A percentile compares a stretch with the other conserved stretches of the same genome.
Evolutionary conservation across 1,140 invertebrate genomes (phyloP).

Genomic region (Metopolophium dirhodum): DNA sequence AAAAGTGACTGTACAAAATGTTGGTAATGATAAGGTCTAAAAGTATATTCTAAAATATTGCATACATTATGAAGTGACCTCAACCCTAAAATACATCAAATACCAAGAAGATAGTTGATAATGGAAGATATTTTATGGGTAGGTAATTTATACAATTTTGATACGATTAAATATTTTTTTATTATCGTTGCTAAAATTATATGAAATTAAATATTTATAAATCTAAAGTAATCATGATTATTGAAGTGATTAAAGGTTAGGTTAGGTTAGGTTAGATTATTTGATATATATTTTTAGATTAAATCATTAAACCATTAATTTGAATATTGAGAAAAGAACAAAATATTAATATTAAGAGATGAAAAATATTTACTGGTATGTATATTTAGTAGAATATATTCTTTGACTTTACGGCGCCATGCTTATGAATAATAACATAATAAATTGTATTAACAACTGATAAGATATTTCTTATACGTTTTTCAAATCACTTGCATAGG

Average conservation of each 20-base stretch:
- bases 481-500: background rate
- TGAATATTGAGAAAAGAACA: background rate
- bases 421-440: background rate
- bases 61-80: background rate
- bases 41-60: background rate
- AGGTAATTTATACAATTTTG: background rate
- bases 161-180: background rate
- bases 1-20: background rate
- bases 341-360: background rate
- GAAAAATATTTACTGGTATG: background rate
- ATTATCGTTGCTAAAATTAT: background rate
- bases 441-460: background rate
- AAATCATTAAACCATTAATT: background rate
- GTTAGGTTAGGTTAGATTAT: background rate
- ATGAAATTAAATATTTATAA: constrained; percentile 3
- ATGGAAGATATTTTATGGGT: background rate
- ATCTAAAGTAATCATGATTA: background rate
- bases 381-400: background rate
- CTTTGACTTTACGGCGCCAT: background rate
- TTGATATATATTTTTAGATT: background rate
- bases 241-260: background rate
- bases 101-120: background rate
- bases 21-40: background rate
- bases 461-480: background rate
- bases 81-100: background rate